phyloP scores from a whole-genome alignment of 2,888 invertebrate genomes.

The Lepidonotus clava region DNA sequence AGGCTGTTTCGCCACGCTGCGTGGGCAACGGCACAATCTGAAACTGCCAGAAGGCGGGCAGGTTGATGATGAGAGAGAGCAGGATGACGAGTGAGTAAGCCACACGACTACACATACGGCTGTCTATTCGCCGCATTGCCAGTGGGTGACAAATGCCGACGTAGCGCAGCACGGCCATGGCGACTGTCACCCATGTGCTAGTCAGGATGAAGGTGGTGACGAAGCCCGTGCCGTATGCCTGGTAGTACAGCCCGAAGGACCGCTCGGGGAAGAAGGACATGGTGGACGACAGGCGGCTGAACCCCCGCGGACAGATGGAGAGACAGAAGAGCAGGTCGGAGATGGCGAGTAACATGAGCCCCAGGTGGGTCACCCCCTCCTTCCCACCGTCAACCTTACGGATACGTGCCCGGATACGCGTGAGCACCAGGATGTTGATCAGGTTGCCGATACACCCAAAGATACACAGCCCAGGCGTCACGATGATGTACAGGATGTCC shows the following conservation, averaged over 20 bases:
- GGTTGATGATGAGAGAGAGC: slow-evolving; percentile 55
- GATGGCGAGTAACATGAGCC: slow-evolving; percentile 58
- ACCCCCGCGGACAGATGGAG: slow-evolving; percentile 50
- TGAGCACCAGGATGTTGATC: slow-evolving; percentile 57
- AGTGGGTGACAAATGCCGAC: slow-evolving; percentile 62
- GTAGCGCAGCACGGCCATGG: slow-evolving; percentile 60
- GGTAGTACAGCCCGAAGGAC: slow-evolving; percentile 55
- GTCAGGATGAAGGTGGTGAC: slow-evolving; percentile 57
- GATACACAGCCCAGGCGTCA: slow-evolving; percentile 45
- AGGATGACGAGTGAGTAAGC: slow-evolving; percentile 49
- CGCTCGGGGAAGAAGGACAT: slow-evolving; percentile 41
- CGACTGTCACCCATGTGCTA: slow-evolving; percentile 61
- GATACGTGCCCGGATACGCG: slow-evolving; percentile 46
- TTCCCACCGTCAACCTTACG: slow-evolving; percentile 51
- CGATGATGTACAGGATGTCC: slow-evolving; percentile 28
- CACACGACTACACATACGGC: background rate
- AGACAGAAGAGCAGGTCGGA: slow-evolving; percentile 61
- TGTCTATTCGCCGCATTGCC: slow-evolving; percentile 52
- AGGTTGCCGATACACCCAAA: slow-evolving; percentile 60
- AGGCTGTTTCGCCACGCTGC: background rate
- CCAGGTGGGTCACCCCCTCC: slow-evolving; percentile 58
- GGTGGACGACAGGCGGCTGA: background rate
- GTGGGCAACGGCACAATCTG: background rate
- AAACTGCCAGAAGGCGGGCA: slow-evolving; percentile 59
- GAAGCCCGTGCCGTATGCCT: slow-evolving; percentile 57